Evolutionary conservation across 2,888 invertebrate genomes (phyloP), one percentile per base, ranked within the genome.

Genomic region (Xestobium rufovillosum): DNA sequence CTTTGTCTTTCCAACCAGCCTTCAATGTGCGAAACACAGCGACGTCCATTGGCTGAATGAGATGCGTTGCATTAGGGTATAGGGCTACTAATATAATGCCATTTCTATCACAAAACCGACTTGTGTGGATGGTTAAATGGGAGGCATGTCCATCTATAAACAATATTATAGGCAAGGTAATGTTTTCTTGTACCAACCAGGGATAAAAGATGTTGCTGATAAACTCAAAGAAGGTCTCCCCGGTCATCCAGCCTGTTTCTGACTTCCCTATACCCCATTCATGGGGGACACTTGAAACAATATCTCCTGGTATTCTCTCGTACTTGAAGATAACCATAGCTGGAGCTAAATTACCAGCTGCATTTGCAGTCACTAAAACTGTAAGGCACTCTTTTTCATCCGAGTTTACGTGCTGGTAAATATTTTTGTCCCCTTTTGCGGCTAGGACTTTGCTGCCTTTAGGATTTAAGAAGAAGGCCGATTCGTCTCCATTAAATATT

Each of bases 211-310:
- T 44, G 44, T 63, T 61, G 4, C 55, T 50, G 3, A 64, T 51
- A 42, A 56, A 65, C 47, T 66, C 59, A 42, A 46, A 63, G 49
- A 67, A 65, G 3, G 51, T 53, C 44, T 57, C 57, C 2, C 52
- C 44, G 6, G 57, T 64, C 63, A 61, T 69, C 68, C 66, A 66
- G 4, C 64, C 65, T 33, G 44, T 57, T 9, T 66, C 63, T n/a
- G 57, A 60, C 43, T 52, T 59, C 38, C 63, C 63, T 14, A 61
- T 35, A 27, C 55, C 53, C 62, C 63, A 67, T 9, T 44, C 50
- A 42, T 45, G 31, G 32, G 60, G 59, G 28, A 61, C 47, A 26
- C 41, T 47, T 27, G 39, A 26, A 4, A 44, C 43, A 15, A 59
- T 38, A 31, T 38, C 37, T 34, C 39, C 32, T 9, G 57, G 59